Percentiles rank a stretch among this genome's conserved stretches.
Evolutionary conservation across 64 coral and sea anemone species (phyloP).

Genomic region (Exaiptasia diaphana): DNA sequence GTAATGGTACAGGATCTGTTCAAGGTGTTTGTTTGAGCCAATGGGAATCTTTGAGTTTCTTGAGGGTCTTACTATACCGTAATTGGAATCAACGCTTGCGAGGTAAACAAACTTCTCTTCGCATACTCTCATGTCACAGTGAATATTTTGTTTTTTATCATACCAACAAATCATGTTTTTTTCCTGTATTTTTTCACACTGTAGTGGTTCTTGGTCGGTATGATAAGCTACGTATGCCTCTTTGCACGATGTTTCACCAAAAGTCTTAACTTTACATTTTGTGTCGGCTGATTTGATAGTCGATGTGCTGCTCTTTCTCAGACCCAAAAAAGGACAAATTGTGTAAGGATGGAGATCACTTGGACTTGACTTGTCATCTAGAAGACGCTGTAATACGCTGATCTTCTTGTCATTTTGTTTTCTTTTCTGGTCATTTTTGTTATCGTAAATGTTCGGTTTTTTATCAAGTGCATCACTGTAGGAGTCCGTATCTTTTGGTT

Average conservation of each 20-base stretch:
- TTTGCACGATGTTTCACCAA: constrained; percentile 23
- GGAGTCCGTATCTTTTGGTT: too few relatives aligned
- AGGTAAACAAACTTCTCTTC: constrained; percentile 16
- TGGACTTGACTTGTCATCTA: background rate
- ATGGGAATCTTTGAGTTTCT: background rate
- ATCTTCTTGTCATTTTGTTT: too few relatives aligned
- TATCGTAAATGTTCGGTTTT: too few relatives aligned
- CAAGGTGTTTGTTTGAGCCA: background rate
- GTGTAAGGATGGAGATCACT: background rate
- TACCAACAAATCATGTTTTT: background rate
- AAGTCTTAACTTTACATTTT: background rate
- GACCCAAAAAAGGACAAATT: constrained; percentile 6
- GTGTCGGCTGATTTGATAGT: background rate
- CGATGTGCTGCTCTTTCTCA: background rate
- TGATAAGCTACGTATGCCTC: constrained; percentile 23
- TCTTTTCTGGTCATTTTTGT: too few relatives aligned
- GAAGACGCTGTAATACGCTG: background rate
- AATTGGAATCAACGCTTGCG: constrained; percentile 11
- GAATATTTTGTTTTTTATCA: constrained; percentile 17
- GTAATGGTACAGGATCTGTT: constrained; percentile 6
- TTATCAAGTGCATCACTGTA: too few relatives aligned
- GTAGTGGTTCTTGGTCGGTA: background rate
- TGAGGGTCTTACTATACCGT: constrained; percentile 25
- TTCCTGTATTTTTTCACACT: background rate
- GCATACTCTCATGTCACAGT: constrained; percentile 25